A percentile compares a stretch with the other conserved stretches of the same genome.
Conservation (phyloP, 2,113 vertebrate genomes). For the Hemiprocne comata region DNA sequence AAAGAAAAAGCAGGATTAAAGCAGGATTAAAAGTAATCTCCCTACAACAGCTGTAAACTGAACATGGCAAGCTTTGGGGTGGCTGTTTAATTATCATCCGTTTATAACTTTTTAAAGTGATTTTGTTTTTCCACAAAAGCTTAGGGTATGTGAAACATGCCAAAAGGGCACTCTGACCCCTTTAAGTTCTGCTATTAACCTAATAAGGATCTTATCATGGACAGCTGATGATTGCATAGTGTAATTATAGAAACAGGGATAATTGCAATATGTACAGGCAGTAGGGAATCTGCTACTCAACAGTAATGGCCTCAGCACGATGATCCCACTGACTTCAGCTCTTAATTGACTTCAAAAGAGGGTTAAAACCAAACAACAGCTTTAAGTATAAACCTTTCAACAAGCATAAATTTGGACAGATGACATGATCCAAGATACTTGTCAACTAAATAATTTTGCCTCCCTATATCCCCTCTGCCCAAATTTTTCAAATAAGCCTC, state of each 20-base stretch:
- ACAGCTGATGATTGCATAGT: conserved; percentile 65
- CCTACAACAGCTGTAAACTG: conserved; percentile 13
- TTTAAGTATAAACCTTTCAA: conserved; percentile 7
- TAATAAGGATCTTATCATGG: conserved; percentile 74
- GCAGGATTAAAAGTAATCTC: not conserved
- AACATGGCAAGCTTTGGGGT: conserved; percentile 21
- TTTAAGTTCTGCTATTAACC: conserved; percentile 72
- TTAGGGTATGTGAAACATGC: conserved; percentile 32
- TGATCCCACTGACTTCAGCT: not conserved
- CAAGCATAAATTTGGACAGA: conserved; percentile 9
- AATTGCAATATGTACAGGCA: conserved; percentile 40
- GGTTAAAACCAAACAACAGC: not conserved
- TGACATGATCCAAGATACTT: not conserved
- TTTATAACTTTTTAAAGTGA: conserved; percentile 55
- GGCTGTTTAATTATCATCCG: conserved; percentile 52
- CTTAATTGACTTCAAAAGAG: not conserved
- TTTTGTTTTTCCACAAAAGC: conserved; percentile 70
- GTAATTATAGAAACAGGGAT: conserved; percentile 75
- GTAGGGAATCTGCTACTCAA: not conserved
- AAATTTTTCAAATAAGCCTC: not conserved
- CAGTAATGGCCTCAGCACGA: not conserved
- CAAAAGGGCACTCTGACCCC: conserved; percentile 77
- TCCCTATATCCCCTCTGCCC: not conserved
- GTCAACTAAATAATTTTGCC: not conserved
- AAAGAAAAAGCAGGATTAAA: not conserved